Percentiles rank a stretch among this genome's conserved stretches.
These are phyloP conservation scores for Acipenser ruthenus DNA, from an alignment of 2,797 vertebrate species.

Conservation along the genomic window DNA sequence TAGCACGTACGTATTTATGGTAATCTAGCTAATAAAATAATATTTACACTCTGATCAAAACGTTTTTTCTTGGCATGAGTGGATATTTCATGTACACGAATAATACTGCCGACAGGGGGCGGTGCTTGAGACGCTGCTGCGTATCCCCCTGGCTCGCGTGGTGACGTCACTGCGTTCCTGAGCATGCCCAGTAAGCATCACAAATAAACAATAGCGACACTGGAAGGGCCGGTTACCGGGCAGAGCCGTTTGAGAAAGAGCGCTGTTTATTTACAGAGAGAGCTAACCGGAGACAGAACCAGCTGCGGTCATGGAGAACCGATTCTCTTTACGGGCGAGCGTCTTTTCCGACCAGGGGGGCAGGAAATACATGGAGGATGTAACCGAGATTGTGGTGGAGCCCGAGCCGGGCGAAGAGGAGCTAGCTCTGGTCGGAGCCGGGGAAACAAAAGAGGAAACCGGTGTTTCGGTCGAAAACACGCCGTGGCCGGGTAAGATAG, in stretches of 20 bases:
- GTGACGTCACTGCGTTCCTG: constrained; percentile 49
- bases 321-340: constrained; percentile 73
- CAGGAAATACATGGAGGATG: constrained; percentile 94
- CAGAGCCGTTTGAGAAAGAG: constrained; percentile 3
- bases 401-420: constrained; percentile 67
- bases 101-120: constrained; percentile 13
- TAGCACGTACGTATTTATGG: no score
- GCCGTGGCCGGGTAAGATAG: constrained; percentile 12
- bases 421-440: constrained; percentile 35
- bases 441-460: constrained; percentile 26
- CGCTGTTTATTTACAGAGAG: no score
- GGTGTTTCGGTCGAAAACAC: constrained; percentile 5
- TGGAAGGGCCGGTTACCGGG: constrained; percentile 16
- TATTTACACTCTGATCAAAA: no score
- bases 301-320: constrained; percentile 57
- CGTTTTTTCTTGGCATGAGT: no score
- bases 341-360: constrained; percentile 88
- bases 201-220: constrained; percentile 73
- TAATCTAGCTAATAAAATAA: no score
- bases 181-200: constrained; percentile 60
- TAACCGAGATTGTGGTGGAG: constrained; percentile 84
- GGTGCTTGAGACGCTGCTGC: not conserved
- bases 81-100: no score
- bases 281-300: not conserved
- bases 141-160: constrained; percentile 2